Base-by-base conservation (phyloP, 2,113 vertebrate genomes). In the Melozone crissalis region DNA sequence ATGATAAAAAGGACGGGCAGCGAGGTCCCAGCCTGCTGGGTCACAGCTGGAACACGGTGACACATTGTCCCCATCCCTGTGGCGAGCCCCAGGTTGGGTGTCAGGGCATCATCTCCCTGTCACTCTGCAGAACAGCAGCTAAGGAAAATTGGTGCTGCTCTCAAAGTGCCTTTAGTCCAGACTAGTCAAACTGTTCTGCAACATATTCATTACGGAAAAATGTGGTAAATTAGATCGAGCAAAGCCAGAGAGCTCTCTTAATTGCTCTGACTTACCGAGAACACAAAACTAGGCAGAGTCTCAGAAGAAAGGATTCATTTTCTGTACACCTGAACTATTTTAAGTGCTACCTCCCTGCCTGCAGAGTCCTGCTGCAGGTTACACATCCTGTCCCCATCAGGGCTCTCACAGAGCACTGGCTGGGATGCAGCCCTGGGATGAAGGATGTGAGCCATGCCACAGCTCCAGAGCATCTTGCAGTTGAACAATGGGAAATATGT, bases 181-280 rank as follows among this genome's bases (percentile, higher is more conserved):
- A 68, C 49, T 33, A 33, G 62, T 76, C 24, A 14, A 74, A 67
- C 28, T 47, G 1, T 94, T 76, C 76, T 88, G 75, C 79, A 93
- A 90, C 11, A 2, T 28, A 65, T 65, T 80, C 49, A 90, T 90
- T 83, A 76, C 15, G 28, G 74, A 67, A 94, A 94, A 87, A 87
- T 46, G 82, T 51, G 44, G 43, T 63, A 78, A 81, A 89, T 87
- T 69, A 69, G 68, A 49, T 52, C 55, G 69, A 57, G 55, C 20
- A 15, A 66, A 84, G 68, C 24, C 84, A 87, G 89, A 91, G 77
- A 94, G 30, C 31, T 35, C 26, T 66, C 61, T 87, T 78, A 78
- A 91, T 91, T 91, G 73, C 77, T 87, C 54, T 23, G 73, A 14
- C 37, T 84, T 90, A 65, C 44, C 1, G 0, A 61, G 88, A 87